Evolutionary conservation across 2,888 invertebrate genomes (phyloP).

Genomic region (Ophraella communa): DNA sequence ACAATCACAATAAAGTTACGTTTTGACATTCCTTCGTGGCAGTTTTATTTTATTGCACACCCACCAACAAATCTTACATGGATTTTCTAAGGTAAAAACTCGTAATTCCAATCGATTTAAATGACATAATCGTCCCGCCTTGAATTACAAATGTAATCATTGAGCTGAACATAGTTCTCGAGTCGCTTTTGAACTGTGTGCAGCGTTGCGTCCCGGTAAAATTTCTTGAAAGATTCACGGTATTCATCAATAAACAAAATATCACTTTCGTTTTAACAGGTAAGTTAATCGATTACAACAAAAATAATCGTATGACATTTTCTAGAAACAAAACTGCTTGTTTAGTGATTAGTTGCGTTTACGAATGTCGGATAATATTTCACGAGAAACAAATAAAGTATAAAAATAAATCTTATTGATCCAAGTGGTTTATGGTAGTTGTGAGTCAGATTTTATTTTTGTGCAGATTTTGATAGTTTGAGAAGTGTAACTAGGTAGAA

Average conservation of each 20-base stretch:
- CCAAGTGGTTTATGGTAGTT: conserved; percentile 5
- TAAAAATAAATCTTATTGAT: conserved; percentile 5
- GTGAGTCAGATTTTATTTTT: conserved; percentile 23
- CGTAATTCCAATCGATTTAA: neutral
- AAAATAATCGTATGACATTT: neutral
- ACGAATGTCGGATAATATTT: neutral
- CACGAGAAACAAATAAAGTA: neutral
- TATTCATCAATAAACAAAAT: neutral
- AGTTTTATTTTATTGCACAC: too few relatives aligned
- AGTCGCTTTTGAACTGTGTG: neutral
- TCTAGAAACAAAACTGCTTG: neutral
- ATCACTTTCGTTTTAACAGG: neutral
- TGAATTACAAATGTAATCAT: neutral
- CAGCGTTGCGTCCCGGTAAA: too few relatives aligned
- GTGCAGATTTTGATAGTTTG: conserved; percentile 12
- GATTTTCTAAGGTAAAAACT: neutral
- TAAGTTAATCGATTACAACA: neutral
- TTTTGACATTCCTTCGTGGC: neutral
- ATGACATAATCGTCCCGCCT: neutral
- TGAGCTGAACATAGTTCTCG: neutral
- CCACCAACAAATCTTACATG: neutral
- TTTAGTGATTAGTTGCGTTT: neutral
- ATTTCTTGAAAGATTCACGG: neutral
- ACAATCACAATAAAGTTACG: too few relatives aligned
- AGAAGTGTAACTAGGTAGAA: conserved; percentile 1